A percentile compares a stretch with the other conserved stretches of the same genome.
phyloP scores from a whole-genome alignment of 1,140 invertebrate species.

The Drosophila fuyamai region DNA sequence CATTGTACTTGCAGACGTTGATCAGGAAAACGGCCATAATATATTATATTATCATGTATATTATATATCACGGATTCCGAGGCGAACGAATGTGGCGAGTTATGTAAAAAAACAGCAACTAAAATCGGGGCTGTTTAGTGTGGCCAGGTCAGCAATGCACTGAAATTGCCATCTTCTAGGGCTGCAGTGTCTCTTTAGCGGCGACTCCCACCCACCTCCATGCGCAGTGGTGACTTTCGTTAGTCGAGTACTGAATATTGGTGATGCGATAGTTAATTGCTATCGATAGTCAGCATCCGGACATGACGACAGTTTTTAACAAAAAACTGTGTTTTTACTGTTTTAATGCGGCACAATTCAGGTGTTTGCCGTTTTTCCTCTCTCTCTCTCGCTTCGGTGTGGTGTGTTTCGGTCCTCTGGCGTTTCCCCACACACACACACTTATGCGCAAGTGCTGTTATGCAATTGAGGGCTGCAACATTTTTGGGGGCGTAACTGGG shows the following conservation, averaged over 20 bases:
- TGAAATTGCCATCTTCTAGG: not conserved
- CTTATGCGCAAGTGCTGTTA: conserved; percentile 77
- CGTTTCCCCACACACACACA: conserved; percentile 71
- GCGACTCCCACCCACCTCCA: not conserved
- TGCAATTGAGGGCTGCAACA: conserved; percentile 80
- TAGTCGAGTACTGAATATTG: conserved; percentile 63
- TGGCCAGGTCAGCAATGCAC: conserved; percentile 8
- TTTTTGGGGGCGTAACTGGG: conserved; percentile 13
- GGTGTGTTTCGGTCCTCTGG: conserved; percentile 72
- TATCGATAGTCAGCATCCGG: conserved; percentile 48
- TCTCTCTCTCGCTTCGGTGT: conserved; percentile 21
- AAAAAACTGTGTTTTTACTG: conserved; percentile 20
- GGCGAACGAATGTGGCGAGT: conserved; percentile 75
- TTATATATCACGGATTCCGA: conserved; percentile 71
- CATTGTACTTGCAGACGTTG: conserved; percentile 94
- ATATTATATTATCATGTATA: conserved; percentile 8
- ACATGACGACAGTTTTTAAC: conserved; percentile 26
- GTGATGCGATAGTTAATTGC: conserved; percentile 5
- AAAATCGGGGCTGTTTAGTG: conserved; percentile 6
- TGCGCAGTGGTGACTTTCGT: conserved; percentile 26
- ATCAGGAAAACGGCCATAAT: conserved; percentile 93
- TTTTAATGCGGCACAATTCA: not conserved
- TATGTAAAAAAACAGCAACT: conserved; percentile 41
- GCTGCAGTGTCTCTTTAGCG: conserved; percentile 1
- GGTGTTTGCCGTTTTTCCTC: not conserved